These are phyloP conservation scores for Pterocles gutturalis DNA, from an alignment of 2,113 vertebrate genomes.

Conservation along the genomic window DNA sequence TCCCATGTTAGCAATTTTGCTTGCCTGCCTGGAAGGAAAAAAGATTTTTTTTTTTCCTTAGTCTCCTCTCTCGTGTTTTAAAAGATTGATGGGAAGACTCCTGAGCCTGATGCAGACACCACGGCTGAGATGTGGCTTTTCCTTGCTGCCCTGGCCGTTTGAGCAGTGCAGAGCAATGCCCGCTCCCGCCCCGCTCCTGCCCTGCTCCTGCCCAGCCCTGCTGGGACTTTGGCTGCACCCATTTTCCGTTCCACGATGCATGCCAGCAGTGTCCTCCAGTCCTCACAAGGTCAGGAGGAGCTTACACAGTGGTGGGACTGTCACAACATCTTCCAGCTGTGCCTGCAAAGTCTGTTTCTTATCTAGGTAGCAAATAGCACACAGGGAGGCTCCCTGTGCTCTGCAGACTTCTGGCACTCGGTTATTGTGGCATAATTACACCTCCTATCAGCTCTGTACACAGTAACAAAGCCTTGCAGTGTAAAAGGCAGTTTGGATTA, in stretches of 20 bases:
- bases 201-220: background rate
- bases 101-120: background rate
- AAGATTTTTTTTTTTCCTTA: background rate
- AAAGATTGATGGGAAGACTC: background rate
- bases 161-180: background rate
- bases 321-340: background rate
- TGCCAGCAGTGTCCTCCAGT: background rate
- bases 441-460: background rate
- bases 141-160: rapidly evolving
- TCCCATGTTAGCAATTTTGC: background rate
- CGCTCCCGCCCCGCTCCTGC: background rate
- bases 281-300: background rate
- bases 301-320: background rate
- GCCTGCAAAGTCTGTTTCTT: background rate
- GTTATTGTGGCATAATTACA: background rate
- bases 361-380: background rate
- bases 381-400: background rate
- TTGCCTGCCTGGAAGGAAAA: background rate
- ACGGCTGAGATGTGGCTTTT: background rate
- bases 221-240: background rate
- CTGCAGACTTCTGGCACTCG: background rate
- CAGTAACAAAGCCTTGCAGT: background rate
- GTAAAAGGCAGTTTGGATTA: background rate
- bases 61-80: background rate
- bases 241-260: background rate